A percentile compares a stretch with the other conserved stretches of the same genome.
Evolutionary conservation across 2,888 invertebrate genomes (phyloP).

Genomic region (Neocrepidodera transversa): DNA sequence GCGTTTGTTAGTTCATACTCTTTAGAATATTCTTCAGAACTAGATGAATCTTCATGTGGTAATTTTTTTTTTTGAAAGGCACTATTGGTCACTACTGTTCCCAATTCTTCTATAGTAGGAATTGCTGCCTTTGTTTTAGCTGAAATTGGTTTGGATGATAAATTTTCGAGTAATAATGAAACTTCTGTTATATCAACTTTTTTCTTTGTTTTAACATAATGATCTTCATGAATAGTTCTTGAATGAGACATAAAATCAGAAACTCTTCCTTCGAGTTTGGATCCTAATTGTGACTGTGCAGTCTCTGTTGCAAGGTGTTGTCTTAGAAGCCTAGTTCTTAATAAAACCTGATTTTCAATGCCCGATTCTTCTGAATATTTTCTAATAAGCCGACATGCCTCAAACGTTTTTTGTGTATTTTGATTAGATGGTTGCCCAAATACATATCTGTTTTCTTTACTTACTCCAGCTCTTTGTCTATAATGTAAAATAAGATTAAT

Average conservation of each 20-base stretch:
- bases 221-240: slow-evolving; percentile 23
- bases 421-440: slow-evolving; percentile 22
- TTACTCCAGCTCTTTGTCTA: slow-evolving; percentile 17
- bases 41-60: neutral
- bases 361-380: slow-evolving; percentile 19
- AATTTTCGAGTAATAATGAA: slow-evolving; percentile 13
- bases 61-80: no score
- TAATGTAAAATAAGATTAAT: slow-evolving; percentile 24
- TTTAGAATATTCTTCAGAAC: neutral
- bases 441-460: slow-evolving; percentile 11
- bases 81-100: no score
- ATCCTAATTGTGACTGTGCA: slow-evolving; percentile 9
- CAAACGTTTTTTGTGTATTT: slow-evolving; percentile 7
- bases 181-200: slow-evolving; percentile 20
- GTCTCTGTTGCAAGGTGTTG: slow-evolving; percentile 27
- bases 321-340: slow-evolving; percentile 21
- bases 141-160: neutral
- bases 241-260: slow-evolving; percentile 29
- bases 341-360: slow-evolving; percentile 12
- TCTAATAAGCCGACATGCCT: slow-evolving; percentile 13
- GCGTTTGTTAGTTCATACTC: neutral
- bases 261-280: slow-evolving; percentile 15
- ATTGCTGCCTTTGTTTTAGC: neutral
- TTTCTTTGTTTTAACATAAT: slow-evolving; percentile 14
- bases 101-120: no score